A percentile compares a stretch with the other conserved stretches of the same genome.
Conservation (phyloP, 2,797 vertebrate species). For the Nothura maculosa region DNA sequence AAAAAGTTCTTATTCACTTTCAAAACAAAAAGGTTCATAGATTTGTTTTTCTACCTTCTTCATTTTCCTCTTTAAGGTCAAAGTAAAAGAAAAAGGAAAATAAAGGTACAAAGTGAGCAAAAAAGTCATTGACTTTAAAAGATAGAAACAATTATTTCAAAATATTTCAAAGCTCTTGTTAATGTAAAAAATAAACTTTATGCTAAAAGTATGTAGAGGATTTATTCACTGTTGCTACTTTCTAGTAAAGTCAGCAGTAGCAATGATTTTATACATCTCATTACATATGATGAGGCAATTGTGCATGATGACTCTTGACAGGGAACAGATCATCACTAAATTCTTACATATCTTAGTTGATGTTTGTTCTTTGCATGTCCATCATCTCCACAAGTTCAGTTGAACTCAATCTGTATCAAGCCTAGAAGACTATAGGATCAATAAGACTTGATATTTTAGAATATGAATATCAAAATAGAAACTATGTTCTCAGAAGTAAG, state of each 20-base stretch:
- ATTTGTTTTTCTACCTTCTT: fast-evolving
- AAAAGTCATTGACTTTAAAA: fast-evolving
- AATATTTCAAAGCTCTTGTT: fast-evolving
- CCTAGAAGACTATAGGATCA: not conserved
- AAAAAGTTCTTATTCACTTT: not conserved
- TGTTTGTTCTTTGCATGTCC: fast-evolving
- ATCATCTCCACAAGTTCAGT: not conserved
- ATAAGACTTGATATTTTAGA: not conserved
- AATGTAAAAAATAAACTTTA: not conserved
- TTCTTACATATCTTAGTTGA: not conserved
- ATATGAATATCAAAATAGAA: not conserved
- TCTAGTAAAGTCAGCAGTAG: not conserved
- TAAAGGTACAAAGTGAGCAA: fast-evolving
- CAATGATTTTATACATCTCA: not conserved
- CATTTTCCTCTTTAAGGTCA: not conserved
- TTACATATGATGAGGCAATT: fast-evolving
- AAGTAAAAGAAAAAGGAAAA: not conserved
- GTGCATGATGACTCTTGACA: not conserved
- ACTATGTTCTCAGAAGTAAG: not conserved
- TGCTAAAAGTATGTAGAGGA: not conserved
- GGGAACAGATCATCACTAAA: not conserved
- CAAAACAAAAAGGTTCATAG: not conserved
- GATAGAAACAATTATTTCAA: not conserved
- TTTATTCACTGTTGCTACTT: fast-evolving
- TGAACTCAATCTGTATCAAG: not conserved